Conservation (phyloP, 2,113 vertebrate species). For the Protobothrops mucrosquamatus region DNA sequence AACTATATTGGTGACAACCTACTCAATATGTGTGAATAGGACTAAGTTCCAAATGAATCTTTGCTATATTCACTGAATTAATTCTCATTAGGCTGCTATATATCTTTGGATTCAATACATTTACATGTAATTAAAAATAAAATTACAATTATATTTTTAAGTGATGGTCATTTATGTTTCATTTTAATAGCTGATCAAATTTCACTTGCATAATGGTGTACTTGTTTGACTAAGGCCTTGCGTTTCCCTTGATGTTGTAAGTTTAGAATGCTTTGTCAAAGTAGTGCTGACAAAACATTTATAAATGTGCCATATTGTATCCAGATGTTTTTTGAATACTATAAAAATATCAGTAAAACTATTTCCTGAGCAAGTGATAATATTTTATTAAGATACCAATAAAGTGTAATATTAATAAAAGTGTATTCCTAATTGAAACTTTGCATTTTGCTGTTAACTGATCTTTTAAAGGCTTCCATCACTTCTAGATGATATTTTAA, state of each 20-base stretch:
- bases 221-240: conserved; percentile 21
- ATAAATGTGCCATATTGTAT: conserved; percentile 26
- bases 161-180: neutral
- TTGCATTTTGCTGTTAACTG: neutral
- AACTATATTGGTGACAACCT: neutral
- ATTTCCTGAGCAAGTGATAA: neutral
- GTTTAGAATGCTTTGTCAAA: conserved; percentile 3
- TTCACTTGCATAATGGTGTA: conserved; percentile 32
- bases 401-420: neutral
- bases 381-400: conserved; percentile 6
- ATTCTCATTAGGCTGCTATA: neutral
- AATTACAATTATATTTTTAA: neutral
- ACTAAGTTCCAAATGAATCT: neutral
- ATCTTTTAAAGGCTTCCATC: neutral
- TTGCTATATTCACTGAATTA: neutral
- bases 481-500: neutral
- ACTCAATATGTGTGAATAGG: neutral
- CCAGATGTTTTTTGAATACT: neutral
- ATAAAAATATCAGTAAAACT: neutral
- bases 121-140: neutral
- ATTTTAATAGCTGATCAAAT: conserved; percentile 15
- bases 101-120: neutral
- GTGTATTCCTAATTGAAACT: neutral
- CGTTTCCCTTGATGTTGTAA: neutral
- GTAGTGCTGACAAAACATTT: conserved; percentile 24